These are phyloP conservation scores for Caiman crocodilus DNA, from an alignment of 2,797 vertebrate genomes.

Conservation along the genomic window DNA sequence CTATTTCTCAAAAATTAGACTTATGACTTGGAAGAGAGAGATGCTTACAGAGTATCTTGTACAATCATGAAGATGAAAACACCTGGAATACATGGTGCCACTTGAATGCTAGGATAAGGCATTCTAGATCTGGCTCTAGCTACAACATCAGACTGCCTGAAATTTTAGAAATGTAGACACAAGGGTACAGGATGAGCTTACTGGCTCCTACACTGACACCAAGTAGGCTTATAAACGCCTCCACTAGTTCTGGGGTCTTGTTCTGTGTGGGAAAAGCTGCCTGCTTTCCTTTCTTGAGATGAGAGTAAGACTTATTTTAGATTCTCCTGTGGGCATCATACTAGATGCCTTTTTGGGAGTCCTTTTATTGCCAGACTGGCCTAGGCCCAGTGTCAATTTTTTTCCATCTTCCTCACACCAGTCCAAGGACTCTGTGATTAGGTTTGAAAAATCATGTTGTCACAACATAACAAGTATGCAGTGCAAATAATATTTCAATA, in stretches of 20 bases:
- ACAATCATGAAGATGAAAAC: neutral
- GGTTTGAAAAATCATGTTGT: neutral
- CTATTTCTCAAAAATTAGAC: neutral
- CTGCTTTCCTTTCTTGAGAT: neutral
- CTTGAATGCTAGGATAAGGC: neutral
- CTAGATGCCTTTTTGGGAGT: neutral
- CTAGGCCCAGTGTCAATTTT: neutral
- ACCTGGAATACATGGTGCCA: neutral
- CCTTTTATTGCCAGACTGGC: neutral
- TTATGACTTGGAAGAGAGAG: neutral
- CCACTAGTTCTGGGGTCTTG: fast-evolving
- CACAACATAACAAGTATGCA: neutral
- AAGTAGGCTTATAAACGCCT: neutral
- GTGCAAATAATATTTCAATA: neutral
- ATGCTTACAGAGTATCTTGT: neutral
- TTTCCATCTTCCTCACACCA: neutral
- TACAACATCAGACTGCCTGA: no score
- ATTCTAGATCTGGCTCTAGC: no score
- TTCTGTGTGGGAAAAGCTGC: neutral
- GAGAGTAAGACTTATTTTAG: no score
- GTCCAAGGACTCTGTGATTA: neutral
- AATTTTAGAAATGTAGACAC: neutral
- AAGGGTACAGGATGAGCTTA: fast-evolving
- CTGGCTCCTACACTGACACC: neutral
- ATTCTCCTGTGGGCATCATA: no score